phyloP scores from a whole-genome alignment of 2,113 vertebrate species.

The Sclerurus mexicanus region DNA sequence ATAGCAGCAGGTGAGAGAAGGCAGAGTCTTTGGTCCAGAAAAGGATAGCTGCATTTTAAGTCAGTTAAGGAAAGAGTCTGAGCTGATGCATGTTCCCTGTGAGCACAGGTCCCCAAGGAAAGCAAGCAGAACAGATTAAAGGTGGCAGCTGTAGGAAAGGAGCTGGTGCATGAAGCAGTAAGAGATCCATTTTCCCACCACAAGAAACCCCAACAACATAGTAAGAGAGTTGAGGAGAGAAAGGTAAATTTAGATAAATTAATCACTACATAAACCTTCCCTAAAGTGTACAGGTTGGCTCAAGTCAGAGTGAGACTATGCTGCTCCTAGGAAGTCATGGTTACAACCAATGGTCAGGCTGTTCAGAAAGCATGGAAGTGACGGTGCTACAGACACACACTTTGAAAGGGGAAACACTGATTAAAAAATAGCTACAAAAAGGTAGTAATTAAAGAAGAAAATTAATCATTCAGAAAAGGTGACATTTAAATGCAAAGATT shows the following conservation, averaged over 20 bases:
- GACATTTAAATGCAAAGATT: neutral
- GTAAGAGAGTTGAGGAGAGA: neutral
- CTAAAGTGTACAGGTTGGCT: rapidly evolving
- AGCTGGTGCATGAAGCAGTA: neutral
- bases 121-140: neutral
- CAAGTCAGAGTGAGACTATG: neutral
- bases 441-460: neutral
- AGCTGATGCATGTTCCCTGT: neutral
- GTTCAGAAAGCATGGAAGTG: neutral
- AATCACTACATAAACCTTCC: neutral
- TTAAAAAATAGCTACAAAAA: neutral
- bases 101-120: neutral
- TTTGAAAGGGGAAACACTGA: neutral
- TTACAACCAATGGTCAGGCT: neutral
- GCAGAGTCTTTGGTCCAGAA: neutral
- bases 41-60: neutral
- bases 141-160: neutral
- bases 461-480: neutral
- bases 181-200: neutral
- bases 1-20: neutral
- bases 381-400: neutral
- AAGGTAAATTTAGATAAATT: neutral
- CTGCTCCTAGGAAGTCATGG: neutral
- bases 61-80: neutral
- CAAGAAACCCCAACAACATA: neutral